Conservation (phyloP, 2,113 vertebrate species). For the Sceloporus undulatus region DNA sequence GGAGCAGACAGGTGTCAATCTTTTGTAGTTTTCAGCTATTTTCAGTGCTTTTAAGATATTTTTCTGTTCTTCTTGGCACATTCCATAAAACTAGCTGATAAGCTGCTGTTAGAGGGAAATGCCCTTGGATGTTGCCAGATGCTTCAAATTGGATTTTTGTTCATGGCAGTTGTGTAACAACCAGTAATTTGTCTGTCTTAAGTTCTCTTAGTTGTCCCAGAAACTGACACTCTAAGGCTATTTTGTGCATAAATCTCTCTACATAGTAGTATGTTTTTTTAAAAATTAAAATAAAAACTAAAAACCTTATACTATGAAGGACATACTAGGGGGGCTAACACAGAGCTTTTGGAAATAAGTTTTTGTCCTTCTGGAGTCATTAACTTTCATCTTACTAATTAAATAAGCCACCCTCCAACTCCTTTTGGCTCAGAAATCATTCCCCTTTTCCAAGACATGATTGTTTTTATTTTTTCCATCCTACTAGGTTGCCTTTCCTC, state of each 20-base stretch:
- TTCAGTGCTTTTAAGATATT: not conserved
- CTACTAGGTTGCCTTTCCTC: not conserved
- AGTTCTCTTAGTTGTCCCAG: conserved; percentile 16
- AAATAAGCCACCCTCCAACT: not conserved
- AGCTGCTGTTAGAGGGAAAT: conserved; percentile 39
- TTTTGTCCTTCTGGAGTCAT: not conserved
- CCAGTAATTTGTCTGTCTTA: not conserved
- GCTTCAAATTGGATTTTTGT: not conserved
- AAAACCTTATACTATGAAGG: no score
- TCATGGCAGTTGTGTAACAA: not conserved
- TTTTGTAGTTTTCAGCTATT: not conserved
- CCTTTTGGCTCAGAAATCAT: not conserved
- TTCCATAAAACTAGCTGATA: conserved; percentile 38
- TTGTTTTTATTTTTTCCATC: not conserved
- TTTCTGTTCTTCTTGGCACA: not conserved
- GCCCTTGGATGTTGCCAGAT: conserved; percentile 25
- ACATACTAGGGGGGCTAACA: not conserved
- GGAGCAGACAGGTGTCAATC: not conserved
- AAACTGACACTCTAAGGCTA: not conserved
- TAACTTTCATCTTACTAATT: not conserved
- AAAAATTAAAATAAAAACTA: no score
- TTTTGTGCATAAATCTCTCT: conserved; percentile 13
- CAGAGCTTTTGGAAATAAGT: not conserved
- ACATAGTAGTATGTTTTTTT: no score
- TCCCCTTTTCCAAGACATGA: not conserved